Evolutionary conservation across 2,888 invertebrate species (phyloP), one percentile per base, ranked within the genome.

Genomic region (Neria commutata): DNA sequence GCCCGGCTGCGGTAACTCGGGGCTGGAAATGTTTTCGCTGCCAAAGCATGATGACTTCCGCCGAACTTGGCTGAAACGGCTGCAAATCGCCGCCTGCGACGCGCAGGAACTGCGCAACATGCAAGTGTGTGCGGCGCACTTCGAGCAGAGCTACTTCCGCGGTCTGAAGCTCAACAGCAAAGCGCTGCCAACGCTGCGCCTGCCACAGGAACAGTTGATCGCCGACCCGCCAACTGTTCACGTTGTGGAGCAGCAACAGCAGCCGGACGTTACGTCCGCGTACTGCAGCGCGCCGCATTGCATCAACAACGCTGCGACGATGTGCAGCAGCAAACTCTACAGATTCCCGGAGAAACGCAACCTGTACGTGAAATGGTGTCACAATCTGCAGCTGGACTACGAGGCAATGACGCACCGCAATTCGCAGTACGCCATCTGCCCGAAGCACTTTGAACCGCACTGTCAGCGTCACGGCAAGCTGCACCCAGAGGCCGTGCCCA

Each of bases 401-500:
- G 58, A 72, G 26, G 50, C 70, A 17, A 73, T 74, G 34, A 3
- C 37, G 8, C 48, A 47, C 19, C 67, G 73, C 70, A 67, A 74
- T 25, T 61, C 57, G 45, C 56, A 61, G 3, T 65, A 65, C 40
- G 67, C 67, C 48, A 69, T 77, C 23, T 77, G 77, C 64, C 63
- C 62, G 34, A 67, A 70, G 40, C 78, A 77, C 45, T 77, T 77
- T 26, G 69, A 73, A 45, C 37, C 63, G 10, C 51, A 58, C 42
- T 72, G 74, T 55, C 69, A 76, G 45, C 54, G 54, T 16, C 50
- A 57, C 24, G 61, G 65, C 6, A 64, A 64, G 45, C 60, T 78
- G 21, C 66, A 68, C 10, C 45, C 60, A 0, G 76, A 76, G 14
- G 76, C 78, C 4, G 65, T 75, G 21, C 77, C 77, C n/a, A 76